Evolutionary conservation across 1,140 invertebrate genomes (phyloP).

Genomic region (Drosophila pseudoobscura): DNA sequence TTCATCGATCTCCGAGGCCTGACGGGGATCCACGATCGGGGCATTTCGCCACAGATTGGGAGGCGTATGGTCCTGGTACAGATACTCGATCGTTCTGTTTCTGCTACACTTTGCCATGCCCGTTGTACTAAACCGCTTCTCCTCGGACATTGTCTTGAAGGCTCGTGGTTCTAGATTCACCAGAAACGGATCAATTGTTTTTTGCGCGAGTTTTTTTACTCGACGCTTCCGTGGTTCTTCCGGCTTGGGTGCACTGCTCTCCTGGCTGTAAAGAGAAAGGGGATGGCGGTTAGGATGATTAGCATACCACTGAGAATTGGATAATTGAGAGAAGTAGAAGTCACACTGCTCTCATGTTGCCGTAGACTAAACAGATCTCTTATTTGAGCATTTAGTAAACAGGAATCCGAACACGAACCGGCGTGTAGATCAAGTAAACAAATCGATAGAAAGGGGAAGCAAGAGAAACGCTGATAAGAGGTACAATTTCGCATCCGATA

Average conservation of each 20-base stretch:
- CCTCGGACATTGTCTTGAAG: slow-evolving; percentile 58
- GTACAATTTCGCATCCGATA: slow-evolving; percentile 30
- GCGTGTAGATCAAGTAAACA: slow-evolving; percentile 33
- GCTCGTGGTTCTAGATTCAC: slow-evolving; percentile 53
- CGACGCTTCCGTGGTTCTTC: slow-evolving; percentile 56
- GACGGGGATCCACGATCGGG: slow-evolving; percentile 64
- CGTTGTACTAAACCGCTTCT: slow-evolving; percentile 57
- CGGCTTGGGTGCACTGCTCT: slow-evolving; percentile 7
- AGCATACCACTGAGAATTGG: too few species aligned
- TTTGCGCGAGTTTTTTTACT: slow-evolving; percentile 52
- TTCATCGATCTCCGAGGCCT: slow-evolving; percentile 68
- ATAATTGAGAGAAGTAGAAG: too few species aligned
- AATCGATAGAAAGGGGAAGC: slow-evolving; percentile 14
- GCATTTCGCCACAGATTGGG: slow-evolving; percentile 64
- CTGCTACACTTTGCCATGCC: slow-evolving; percentile 50
- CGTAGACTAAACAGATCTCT: too few species aligned
- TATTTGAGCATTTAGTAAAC: too few species aligned
- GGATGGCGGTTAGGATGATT: not conserved
- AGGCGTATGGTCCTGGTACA: slow-evolving; percentile 70
- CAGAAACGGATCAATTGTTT: slow-evolving; percentile 62
- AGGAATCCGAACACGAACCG: slow-evolving; percentile 15
- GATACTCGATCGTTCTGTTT: slow-evolving; percentile 55
- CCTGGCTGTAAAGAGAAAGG: slow-evolving; percentile 5
- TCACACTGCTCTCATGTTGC: too few species aligned
- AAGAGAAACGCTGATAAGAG: slow-evolving; percentile 41